Percentiles rank a stretch among this genome's conserved stretches.
Conservation (phyloP, 2,113 vertebrate species). For the Triplophysa tibetana region DNA sequence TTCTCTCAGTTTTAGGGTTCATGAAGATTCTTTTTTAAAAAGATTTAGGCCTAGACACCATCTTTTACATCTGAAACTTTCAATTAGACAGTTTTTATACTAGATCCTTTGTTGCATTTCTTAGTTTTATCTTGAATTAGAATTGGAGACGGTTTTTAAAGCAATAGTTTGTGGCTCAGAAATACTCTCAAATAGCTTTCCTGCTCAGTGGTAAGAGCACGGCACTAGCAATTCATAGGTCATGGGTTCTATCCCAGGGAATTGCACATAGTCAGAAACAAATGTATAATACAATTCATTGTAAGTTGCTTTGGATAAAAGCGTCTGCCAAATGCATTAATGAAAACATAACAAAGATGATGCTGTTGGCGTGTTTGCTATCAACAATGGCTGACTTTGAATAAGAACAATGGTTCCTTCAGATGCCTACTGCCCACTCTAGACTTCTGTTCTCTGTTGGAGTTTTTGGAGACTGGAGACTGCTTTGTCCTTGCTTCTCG, state of each 20-base stretch:
- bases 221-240: too few relatives aligned
- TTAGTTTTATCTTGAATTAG: background rate
- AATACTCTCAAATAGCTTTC: background rate
- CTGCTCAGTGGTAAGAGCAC: too few relatives aligned
- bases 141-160: slow-evolving; percentile 4
- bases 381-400: slow-evolving; percentile 19
- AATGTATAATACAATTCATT: too few relatives aligned
- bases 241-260: too few relatives aligned
- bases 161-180: background rate
- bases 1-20: too few relatives aligned
- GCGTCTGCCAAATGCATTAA: too few relatives aligned
- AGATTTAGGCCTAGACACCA: too few relatives aligned
- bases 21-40: too few relatives aligned
- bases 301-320: too few relatives aligned
- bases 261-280: too few relatives aligned
- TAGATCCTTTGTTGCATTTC: background rate
- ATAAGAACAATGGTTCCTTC: slow-evolving; percentile 33
- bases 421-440: background rate
- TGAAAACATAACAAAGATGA: slow-evolving; percentile 22
- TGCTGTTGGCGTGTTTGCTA: slow-evolving; percentile 7
- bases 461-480: background rate
- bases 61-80: too few relatives aligned
- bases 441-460: background rate
- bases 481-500: background rate
- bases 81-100: background rate